Evolutionary conservation across 2,888 invertebrate species (phyloP).

Genomic region (Cybosia mesomella): DNA sequence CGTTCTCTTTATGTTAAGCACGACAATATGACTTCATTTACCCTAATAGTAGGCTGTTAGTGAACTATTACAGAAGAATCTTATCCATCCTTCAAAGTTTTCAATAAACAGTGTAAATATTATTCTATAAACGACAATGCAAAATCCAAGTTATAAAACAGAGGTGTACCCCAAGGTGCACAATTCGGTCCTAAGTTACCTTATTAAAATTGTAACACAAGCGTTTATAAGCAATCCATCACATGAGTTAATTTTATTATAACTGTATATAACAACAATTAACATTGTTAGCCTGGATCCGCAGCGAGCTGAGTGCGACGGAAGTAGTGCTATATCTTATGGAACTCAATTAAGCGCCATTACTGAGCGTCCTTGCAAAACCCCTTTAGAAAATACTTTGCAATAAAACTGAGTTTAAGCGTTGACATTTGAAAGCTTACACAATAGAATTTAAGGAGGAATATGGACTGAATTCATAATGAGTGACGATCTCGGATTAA

Average conservation of each 20-base stretch:
- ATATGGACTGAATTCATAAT: background rate
- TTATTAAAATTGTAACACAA: background rate
- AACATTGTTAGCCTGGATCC: slow-evolving; percentile 5
- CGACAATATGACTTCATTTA: too few species aligned
- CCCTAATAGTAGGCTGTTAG: too few species aligned
- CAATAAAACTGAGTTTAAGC: background rate
- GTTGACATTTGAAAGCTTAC: slow-evolving; percentile 8
- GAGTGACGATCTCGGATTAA: slow-evolving; percentile 8
- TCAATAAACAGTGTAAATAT: too few species aligned
- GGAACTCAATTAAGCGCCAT: slow-evolving; percentile 48
- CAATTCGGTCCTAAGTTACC: background rate
- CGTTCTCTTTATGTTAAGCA: too few species aligned
- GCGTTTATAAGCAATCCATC: background rate
- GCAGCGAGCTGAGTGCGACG: slow-evolving; percentile 13
- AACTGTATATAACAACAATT: slow-evolving; percentile 9
- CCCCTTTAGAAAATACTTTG: slow-evolving; percentile 13
- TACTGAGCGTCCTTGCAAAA: slow-evolving; percentile 28
- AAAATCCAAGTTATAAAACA: background rate
- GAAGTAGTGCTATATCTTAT: slow-evolving; percentile 33
- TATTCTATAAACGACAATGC: background rate
- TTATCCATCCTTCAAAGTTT: too few species aligned
- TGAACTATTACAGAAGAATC: background rate
- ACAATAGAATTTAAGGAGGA: slow-evolving; percentile 7
- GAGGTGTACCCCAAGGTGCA: background rate
- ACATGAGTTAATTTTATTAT: background rate